These are phyloP conservation scores for Danionella dracula DNA, from an alignment of 2,797 vertebrate genomes.

Conservation along the genomic window DNA sequence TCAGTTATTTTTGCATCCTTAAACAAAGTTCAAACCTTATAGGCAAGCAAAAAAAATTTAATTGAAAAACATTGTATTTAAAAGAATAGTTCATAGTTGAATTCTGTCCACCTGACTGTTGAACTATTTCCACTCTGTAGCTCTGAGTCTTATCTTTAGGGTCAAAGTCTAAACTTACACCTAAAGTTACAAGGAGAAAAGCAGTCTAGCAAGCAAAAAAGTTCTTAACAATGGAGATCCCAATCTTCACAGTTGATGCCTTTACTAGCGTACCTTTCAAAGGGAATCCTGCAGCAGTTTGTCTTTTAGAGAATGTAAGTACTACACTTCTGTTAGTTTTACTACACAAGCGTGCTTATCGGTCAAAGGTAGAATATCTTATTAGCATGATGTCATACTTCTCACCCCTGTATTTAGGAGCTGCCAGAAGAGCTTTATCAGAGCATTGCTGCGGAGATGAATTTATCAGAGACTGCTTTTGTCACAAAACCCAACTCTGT, in stretches of 20 bases:
- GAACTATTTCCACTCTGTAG: neutral
- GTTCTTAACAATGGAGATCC: conserved; percentile 64
- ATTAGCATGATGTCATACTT: neutral
- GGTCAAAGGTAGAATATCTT: too few relatives aligned
- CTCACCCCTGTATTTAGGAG: conserved; percentile 59
- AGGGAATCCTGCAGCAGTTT: conserved; percentile 87
- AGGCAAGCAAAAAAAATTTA: too few relatives aligned
- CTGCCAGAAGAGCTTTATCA: conserved; percentile 77
- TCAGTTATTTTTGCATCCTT: too few relatives aligned
- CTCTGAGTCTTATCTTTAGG: neutral
- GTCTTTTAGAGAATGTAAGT: conserved; percentile 84
- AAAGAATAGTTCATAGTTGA: too few relatives aligned
- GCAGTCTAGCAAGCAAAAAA: neutral
- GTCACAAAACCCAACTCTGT: conserved; percentile 67
- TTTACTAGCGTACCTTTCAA: conserved; percentile 76
- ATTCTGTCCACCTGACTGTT: neutral
- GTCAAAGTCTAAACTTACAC: conserved; percentile 5
- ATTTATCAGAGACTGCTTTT: conserved; percentile 88
- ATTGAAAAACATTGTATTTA: too few relatives aligned
- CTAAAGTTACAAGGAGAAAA: neutral
- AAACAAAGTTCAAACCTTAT: too few relatives aligned
- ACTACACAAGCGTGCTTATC: too few relatives aligned
- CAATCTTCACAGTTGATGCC: conserved; percentile 75
- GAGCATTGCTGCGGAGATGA: conserved; percentile 85
- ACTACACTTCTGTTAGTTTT: neutral